phyloP scores from a whole-genome alignment of 2,797 vertebrate genomes.

The Apogon talboti region DNA sequence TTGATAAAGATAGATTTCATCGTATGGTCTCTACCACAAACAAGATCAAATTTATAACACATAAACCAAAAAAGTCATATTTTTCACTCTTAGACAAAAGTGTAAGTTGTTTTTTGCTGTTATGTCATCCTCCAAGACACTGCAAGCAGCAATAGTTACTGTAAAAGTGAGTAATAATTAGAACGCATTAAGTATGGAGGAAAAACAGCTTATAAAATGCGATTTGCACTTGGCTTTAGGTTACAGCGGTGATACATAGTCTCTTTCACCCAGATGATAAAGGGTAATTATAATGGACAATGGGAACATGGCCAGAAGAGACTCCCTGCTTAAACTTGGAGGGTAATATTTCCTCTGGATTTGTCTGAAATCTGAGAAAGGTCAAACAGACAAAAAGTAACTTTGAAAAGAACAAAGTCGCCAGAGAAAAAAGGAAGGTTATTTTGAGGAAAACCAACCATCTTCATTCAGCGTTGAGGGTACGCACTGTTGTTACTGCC shows the following conservation, averaged over 20 bases:
- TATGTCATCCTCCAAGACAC: too few species aligned
- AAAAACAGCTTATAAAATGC: too few species aligned
- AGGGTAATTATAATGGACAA: slow-evolving; percentile 67
- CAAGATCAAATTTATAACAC: too few species aligned
- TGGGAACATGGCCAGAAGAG: slow-evolving; percentile 51
- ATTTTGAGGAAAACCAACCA: slow-evolving; percentile 16
- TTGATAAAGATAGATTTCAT: too few species aligned
- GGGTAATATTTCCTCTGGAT: slow-evolving; percentile 58
- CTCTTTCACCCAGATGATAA: slow-evolving; percentile 52
- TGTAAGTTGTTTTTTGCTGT: too few species aligned
- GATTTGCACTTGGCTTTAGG: background rate
- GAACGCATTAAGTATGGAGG: too few species aligned
- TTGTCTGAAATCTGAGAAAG: slow-evolving; percentile 49
- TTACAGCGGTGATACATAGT: slow-evolving; percentile 35
- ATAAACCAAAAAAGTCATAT: too few species aligned
- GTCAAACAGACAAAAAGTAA: slow-evolving; percentile 46
- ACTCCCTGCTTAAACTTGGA: slow-evolving; percentile 43
- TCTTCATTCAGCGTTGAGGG: slow-evolving; percentile 31
- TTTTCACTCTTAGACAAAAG: too few species aligned
- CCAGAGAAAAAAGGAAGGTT: slow-evolving; percentile 9
- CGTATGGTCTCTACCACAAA: too few species aligned
- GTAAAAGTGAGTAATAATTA: too few species aligned
- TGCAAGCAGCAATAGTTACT: too few species aligned
- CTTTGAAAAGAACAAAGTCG: slow-evolving; percentile 23
- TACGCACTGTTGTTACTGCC: slow-evolving; percentile 24